A percentile compares a stretch with the other conserved stretches of the same genome.
Evolutionary conservation across 2,888 invertebrate genomes (phyloP).

Genomic region (Andrena fulva): DNA sequence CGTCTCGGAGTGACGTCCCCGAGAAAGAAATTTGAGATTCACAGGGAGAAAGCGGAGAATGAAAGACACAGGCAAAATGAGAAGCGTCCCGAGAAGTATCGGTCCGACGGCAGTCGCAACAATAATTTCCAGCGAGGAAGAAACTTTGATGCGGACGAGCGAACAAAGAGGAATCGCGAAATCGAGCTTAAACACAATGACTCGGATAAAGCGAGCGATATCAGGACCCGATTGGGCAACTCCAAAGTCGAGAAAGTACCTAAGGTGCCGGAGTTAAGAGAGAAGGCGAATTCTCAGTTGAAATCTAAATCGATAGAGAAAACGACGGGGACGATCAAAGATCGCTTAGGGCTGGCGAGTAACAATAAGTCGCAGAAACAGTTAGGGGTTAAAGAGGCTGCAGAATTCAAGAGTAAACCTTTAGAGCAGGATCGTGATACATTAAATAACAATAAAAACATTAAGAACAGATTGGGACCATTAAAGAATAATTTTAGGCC

Average conservation of each 20-base stretch:
- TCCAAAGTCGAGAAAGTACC: slow-evolving; percentile 63
- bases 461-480: slow-evolving; percentile 77
- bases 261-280: slow-evolving; percentile 57
- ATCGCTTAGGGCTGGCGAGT: slow-evolving; percentile 74
- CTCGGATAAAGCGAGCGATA: slow-evolving; percentile 54
- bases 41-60: slow-evolving; percentile 62
- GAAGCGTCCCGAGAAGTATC: slow-evolving; percentile 65
- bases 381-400: slow-evolving; percentile 36
- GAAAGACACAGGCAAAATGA: slow-evolving; percentile 60
- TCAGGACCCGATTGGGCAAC: slow-evolving; percentile 62
- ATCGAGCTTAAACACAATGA: slow-evolving; percentile 44
- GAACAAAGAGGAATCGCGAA: slow-evolving; percentile 54
- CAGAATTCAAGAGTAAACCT: slow-evolving; percentile 52
- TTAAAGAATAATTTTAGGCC: slow-evolving; percentile 66
- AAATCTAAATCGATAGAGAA: slow-evolving; percentile 52
- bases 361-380: slow-evolving; percentile 54
- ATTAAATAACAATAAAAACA: slow-evolving; percentile 79
- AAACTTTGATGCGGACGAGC: slow-evolving; percentile 56
- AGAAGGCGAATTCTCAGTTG: slow-evolving; percentile 51
- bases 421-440: slow-evolving; percentile 54
- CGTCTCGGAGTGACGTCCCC: slow-evolving; percentile 76
- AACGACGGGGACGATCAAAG: slow-evolving; percentile 73
- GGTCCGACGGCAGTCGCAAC: slow-evolving; percentile 62
- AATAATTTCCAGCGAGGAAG: slow-evolving; percentile 62
- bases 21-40: slow-evolving; percentile 76